Evolutionary conservation across 2,113 vertebrate species (phyloP), one percentile per base, ranked within the genome.

Genomic region (Corythornis cristatus): DNA sequence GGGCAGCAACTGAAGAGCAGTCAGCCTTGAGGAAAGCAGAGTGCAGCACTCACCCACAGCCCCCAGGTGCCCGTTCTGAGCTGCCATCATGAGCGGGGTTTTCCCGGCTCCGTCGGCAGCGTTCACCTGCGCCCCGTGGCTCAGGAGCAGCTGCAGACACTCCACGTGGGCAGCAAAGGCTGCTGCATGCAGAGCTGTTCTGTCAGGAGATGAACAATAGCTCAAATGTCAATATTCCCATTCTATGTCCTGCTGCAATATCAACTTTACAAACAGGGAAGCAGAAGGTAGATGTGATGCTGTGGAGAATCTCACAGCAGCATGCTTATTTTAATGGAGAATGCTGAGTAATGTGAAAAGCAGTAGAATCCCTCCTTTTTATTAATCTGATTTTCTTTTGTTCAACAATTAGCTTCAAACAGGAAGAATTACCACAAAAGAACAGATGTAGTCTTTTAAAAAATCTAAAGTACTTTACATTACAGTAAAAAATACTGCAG

Each of bases 111-210:
- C 91, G 87, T 99, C 99, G 0, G 89, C 96, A 0, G 96, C 95
- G 7, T 99, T 98, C 48, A 98, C 98, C 62, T 97, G 97, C 31
- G 98, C 98, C 22, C 97, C 97, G 53, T 99, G 98, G 90, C 98
- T 98, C 95, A 99, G 97, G 45, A 99, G 98, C 61, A 99, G 97
- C 97, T 99, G 98, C 93, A 99, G 87, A 89, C 99, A 99, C 83
- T 99, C 99, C 21, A 98, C 96, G 0, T 99, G 99, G 40, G 99
- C 99, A 0, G 97, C 97, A 10, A 99, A 99, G 9, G 99, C 98
- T 12, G 99, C 99, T 0, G 99, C 99, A 1, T 99, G 99, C 58
- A 99, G 98, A 22, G 99, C 98, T 5, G 98, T 99, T 95, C 99
- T 98, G 51, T 5, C n/a, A 54, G 76, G 28, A 86, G 62, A 75